phyloP scores from a whole-genome alignment of 2,113 vertebrate genomes.

The Neolamprologus sp. region DNA sequence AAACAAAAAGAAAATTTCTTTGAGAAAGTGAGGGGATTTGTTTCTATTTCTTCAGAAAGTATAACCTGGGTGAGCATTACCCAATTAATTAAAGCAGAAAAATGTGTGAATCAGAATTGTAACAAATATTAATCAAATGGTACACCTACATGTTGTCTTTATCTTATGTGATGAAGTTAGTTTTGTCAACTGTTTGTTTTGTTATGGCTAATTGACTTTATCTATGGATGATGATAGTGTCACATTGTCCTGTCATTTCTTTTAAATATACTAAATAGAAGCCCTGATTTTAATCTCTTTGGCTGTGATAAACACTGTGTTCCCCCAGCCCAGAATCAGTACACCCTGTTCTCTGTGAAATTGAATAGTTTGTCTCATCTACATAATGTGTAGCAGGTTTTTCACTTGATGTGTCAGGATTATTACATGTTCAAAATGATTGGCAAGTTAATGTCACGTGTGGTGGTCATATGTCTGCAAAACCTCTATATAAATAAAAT shows the following conservation, averaged over 20 bases:
- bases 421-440: not conserved
- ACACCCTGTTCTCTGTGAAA: not conserved
- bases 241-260: slow-evolving; percentile 12
- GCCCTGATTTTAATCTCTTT: slow-evolving; percentile 14
- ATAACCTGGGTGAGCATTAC: not conserved
- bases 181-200: not conserved
- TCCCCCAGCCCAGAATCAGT: not conserved
- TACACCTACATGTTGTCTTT: not conserved
- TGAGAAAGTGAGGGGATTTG: not conserved
- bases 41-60: not conserved
- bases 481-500: not conserved
- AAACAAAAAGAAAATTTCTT: not conserved
- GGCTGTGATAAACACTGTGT: slow-evolving; percentile 5
- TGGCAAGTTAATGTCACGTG: not conserved
- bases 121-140: not conserved
- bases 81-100: not conserved
- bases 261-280: not conserved
- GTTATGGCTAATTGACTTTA: not conserved
- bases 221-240: not conserved
- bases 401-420: not conserved
- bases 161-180: not conserved
- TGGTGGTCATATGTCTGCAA: not conserved
- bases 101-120: not conserved
- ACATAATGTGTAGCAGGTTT: not conserved
- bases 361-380: not conserved